A percentile compares a stretch with the other conserved stretches of the same genome.
These are phyloP conservation scores for Hydrolagus colliei DNA, from an alignment of 2,797 vertebrate genomes.

Conservation along the genomic window DNA sequence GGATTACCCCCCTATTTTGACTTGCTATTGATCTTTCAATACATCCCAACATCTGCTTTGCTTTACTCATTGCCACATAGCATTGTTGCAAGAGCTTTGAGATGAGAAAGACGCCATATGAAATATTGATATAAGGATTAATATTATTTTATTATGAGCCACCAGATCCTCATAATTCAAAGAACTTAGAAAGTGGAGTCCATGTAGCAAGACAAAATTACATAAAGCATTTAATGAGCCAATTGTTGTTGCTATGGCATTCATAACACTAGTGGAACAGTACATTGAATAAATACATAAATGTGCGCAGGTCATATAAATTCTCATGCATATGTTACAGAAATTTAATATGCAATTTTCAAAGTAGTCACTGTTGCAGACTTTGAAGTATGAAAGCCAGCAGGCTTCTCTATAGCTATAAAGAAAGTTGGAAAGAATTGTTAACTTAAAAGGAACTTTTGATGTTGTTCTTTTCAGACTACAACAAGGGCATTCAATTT, in stretches of 20 bases:
- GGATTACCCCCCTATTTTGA: too few relatives aligned
- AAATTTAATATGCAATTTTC: conserved; percentile 10
- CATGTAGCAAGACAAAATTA: neutral
- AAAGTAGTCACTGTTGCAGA: neutral
- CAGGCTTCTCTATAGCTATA: neutral
- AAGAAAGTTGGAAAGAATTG: neutral
- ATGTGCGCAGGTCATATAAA: neutral
- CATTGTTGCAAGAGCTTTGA: too few relatives aligned
- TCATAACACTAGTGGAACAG: neutral
- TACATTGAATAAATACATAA: conserved; percentile 12
- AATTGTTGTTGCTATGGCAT: neutral
- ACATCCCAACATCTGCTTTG: too few relatives aligned
- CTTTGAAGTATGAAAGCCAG: conserved; percentile 5
- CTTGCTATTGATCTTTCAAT: too few relatives aligned
- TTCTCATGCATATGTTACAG: neutral
- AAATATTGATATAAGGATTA: too few relatives aligned
- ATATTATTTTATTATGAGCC: too few relatives aligned
- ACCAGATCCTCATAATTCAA: too few relatives aligned
- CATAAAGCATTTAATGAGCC: neutral
- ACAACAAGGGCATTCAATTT: neutral
- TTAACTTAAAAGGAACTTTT: conserved; percentile 10
- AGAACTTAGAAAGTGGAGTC: too few relatives aligned
- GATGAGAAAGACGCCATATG: too few relatives aligned
- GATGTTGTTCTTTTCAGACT: neutral
- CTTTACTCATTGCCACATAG: too few relatives aligned